Evolutionary conservation across 2,113 vertebrate species (phyloP).

Genomic region (Glareola pratincola): DNA sequence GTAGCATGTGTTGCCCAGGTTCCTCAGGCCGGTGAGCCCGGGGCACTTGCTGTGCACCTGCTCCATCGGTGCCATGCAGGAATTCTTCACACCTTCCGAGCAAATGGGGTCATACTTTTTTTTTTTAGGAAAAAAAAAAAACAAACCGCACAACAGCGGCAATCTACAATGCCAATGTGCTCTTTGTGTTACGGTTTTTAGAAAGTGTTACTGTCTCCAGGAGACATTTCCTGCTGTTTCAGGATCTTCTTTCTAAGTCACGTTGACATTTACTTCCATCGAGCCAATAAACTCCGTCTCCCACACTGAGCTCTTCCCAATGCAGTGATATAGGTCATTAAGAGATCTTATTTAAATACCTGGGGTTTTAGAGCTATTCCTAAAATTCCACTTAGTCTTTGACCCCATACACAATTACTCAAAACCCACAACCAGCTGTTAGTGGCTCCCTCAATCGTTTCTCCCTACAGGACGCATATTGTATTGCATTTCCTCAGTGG

Average conservation of each 20-base stretch:
- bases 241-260: not conserved
- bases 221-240: not conserved
- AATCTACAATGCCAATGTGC: not conserved
- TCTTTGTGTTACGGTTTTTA: not conserved
- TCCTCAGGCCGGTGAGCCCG: slow-evolving; percentile 79
- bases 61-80: not conserved
- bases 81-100: not conserved
- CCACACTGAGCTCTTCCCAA: not conserved
- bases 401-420: not conserved
- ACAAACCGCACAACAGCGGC: not conserved
- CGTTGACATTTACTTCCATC: not conserved
- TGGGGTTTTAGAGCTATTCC: not conserved
- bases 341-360: not conserved
- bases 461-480: not conserved
- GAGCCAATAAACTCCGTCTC: not conserved
- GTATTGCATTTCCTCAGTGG: not conserved
- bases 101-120: not conserved
- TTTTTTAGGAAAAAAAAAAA: not conserved
- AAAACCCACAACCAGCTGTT: not conserved
- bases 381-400: not conserved
- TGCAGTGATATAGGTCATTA: not conserved
- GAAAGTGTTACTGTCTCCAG: not conserved
- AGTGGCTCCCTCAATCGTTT: not conserved
- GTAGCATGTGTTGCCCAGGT: slow-evolving; percentile 87
- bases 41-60: not conserved